Evolutionary conservation across 2,888 invertebrate genomes (phyloP).

Genomic region (Ommatoiulus sabulosus): DNA sequence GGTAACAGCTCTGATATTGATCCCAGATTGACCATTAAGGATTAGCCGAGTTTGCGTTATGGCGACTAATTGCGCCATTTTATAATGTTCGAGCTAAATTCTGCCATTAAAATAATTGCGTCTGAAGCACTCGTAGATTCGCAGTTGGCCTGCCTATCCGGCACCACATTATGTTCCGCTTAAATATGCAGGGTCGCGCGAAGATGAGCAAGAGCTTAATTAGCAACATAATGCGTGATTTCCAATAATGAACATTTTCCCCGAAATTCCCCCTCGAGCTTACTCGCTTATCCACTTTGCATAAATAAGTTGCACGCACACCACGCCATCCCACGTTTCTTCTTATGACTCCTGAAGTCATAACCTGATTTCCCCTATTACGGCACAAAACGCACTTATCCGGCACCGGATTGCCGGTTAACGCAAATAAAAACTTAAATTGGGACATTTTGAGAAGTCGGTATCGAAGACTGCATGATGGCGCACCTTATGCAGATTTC

Average conservation of each 20-base stretch:
- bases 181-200: conserved; percentile 23
- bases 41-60: not conserved
- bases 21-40: not conserved
- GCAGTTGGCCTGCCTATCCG: not conserved
- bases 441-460: too few species aligned
- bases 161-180: conserved; percentile 23
- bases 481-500: too few species aligned
- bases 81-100: conserved; percentile 11
- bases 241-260: not conserved
- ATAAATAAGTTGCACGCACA: too few species aligned
- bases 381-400: too few species aligned
- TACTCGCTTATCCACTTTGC: too few species aligned
- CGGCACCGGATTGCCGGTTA: too few species aligned
- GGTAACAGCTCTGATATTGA: not conserved
- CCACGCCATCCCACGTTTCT: too few species aligned
- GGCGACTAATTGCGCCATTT: conserved; percentile 17
- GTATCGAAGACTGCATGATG: too few species aligned
- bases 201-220: conserved; percentile 8
- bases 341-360: too few species aligned
- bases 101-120: conserved; percentile 18
- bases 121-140: not conserved
- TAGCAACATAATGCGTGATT: not conserved
- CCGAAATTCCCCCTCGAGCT: not conserved
- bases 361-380: too few species aligned
- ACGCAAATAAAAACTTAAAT: too few species aligned